These are phyloP conservation scores for Petrosia ficiformis DNA, from an alignment of 37 sponge, comb jelly and placozoan genomes.

Conservation along the genomic window DNA sequence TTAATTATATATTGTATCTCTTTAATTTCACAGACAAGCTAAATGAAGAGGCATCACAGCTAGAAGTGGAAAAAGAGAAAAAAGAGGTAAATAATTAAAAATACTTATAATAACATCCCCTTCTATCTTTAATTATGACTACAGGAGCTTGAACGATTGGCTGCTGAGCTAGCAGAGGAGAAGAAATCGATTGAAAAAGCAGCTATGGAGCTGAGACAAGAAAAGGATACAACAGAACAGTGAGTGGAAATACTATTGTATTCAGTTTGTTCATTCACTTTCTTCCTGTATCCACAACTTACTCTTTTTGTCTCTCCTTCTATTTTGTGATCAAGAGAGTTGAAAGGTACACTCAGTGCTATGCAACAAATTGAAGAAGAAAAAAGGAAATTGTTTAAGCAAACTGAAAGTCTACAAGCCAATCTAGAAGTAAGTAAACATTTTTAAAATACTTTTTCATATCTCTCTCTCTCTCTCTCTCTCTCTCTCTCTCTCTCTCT, in stretches of 20 bases:
- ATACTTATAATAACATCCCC: neutral
- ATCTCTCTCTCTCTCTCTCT: too few relatives aligned
- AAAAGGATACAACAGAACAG: conserved; percentile 77
- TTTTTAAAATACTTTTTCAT: too few relatives aligned
- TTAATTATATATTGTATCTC: too few relatives aligned
- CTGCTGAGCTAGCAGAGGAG: conserved; percentile 72
- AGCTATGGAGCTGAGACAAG: conserved; percentile 63
- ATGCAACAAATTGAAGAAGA: conserved; percentile 85
- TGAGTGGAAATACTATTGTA: conserved; percentile 20
- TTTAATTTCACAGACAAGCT: conserved; percentile 75
- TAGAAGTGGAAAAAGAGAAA: conserved; percentile 75
- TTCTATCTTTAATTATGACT: neutral
- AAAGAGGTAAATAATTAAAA: conserved; percentile 49
- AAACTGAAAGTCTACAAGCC: conserved; percentile 38
- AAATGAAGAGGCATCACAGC: conserved; percentile 74
- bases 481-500: neutral
- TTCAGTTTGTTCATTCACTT: neutral
- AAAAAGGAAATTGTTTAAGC: conserved; percentile 36
- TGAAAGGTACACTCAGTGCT: conserved; percentile 65
- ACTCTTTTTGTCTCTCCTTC: too few relatives aligned
- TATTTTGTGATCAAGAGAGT: conserved; percentile 47
- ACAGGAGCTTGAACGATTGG: conserved; percentile 72
- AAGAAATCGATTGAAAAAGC: conserved; percentile 71
- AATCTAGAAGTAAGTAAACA: conserved; percentile 61
- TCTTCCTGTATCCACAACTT: conserved; percentile 15